These are phyloP conservation scores for Campoplex capitator DNA, from an alignment of 2,888 invertebrate genomes.

Conservation along the genomic window DNA sequence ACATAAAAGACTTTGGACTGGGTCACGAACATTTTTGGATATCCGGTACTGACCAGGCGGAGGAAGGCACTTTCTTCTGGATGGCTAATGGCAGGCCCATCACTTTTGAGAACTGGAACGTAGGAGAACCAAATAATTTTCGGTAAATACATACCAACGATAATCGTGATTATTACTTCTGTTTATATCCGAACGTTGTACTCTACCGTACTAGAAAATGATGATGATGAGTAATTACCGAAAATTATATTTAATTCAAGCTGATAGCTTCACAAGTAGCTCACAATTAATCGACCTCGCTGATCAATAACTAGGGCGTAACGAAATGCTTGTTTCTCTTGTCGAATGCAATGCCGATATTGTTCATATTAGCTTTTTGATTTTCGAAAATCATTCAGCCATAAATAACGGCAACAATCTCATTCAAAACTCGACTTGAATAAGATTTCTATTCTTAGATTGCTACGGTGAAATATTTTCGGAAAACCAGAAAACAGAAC, in stretches of 20 bases:
- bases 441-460: background rate
- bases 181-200: background rate
- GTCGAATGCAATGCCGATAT: background rate
- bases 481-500: background rate
- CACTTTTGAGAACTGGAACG: slow-evolving; percentile 97
- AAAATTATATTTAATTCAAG: background rate
- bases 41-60: slow-evolving; percentile 95
- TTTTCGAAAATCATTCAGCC: background rate
- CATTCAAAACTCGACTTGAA: background rate
- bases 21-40: slow-evolving; percentile 98
- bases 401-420: background rate
- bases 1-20: slow-evolving; percentile 94
- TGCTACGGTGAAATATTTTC: background rate
- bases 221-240: background rate
- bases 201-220: background rate
- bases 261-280: background rate
- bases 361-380: background rate
- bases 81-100: slow-evolving; percentile 95
- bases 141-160: slow-evolving; percentile 73
- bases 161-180: background rate
- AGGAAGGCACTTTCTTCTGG: slow-evolving; percentile 97
- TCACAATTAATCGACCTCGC: background rate
- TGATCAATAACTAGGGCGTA: background rate
- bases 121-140: slow-evolving; percentile 97
- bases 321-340: background rate